Conservation (phyloP, 2,888 invertebrate species). For the Polia nebulosa region DNA sequence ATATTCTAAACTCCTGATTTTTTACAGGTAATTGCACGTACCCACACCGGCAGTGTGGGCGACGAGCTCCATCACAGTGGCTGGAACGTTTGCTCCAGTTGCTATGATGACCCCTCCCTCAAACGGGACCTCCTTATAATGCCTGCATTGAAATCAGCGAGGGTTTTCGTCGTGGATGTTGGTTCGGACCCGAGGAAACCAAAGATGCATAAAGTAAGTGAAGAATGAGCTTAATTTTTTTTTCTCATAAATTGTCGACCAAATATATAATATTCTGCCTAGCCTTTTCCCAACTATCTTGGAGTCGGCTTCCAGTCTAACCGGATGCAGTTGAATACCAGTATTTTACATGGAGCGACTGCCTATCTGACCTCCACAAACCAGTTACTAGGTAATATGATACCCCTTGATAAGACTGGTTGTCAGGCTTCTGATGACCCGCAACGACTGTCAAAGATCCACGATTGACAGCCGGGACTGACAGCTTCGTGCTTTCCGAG, state of each 20-base stretch:
- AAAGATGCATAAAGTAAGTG: constrained; percentile 92
- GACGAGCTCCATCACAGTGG: constrained; percentile 99
- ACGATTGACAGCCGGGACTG: not conserved
- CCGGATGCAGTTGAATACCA: not conserved
- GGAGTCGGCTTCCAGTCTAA: too few relatives aligned
- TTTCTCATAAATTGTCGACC: too few relatives aligned
- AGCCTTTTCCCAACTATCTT: too few relatives aligned
- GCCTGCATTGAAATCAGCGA: constrained; percentile 95
- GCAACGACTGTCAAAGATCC: too few relatives aligned
- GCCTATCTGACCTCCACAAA: too few relatives aligned
- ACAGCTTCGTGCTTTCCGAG: not conserved
- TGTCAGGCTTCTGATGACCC: not conserved
- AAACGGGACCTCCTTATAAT: constrained; percentile 95
- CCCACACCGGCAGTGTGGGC: constrained; percentile 94
- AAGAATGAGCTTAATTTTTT: not conserved
- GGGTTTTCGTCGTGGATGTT: constrained; percentile 96
- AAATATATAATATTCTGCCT: too few relatives aligned
- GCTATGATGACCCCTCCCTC: constrained; percentile 91
- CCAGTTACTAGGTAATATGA: too few relatives aligned
- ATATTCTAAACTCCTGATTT: not conserved
- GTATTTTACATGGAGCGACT: too few relatives aligned
- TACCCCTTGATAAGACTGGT: too few relatives aligned
- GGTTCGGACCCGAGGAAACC: constrained; percentile 94
- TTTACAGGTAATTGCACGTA: constrained; percentile 95
- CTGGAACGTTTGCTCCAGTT: constrained; percentile 99